Conservation (phyloP, 2,888 invertebrate genomes). For the Drosophila pseudotakahashii region DNA sequence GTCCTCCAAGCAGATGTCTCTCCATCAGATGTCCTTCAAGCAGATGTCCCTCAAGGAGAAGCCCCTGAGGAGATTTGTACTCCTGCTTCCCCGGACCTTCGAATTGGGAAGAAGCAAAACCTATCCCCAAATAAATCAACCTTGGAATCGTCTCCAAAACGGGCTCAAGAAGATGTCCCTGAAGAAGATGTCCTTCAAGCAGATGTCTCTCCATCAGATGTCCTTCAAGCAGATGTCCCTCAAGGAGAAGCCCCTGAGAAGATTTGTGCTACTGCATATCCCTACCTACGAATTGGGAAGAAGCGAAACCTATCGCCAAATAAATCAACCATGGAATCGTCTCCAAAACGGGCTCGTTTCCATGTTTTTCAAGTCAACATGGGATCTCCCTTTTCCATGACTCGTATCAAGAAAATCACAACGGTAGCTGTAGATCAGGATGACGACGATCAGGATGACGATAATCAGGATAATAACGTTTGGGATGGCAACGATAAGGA, state of each 20-base stretch:
- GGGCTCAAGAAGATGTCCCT: too few species aligned
- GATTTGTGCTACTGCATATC: not conserved
- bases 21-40: too few species aligned
- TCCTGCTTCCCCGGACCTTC: not conserved
- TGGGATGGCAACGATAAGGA: not conserved
- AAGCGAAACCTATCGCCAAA: not conserved
- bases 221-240: too few species aligned
- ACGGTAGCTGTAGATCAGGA: not conserved
- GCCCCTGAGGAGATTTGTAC: too few species aligned
- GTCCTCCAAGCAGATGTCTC: too few species aligned
- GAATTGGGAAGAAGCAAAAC: not conserved
- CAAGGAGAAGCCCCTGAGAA: too few species aligned
- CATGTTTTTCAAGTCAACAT: not conserved
- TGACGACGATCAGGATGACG: not conserved
- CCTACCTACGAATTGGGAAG: not conserved
- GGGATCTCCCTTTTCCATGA: conserved; percentile 1
- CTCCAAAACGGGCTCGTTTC: not conserved
- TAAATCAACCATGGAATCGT: not conserved
- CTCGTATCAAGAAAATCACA: not conserved
- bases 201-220: too few species aligned
- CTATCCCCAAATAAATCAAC: not conserved
- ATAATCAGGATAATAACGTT: not conserved
- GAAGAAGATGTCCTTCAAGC: too few species aligned
- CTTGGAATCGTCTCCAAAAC: not conserved
- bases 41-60: too few species aligned